Evolutionary conservation across 2,797 vertebrate genomes (phyloP).

Genomic region (Artibeus lituratus): DNA sequence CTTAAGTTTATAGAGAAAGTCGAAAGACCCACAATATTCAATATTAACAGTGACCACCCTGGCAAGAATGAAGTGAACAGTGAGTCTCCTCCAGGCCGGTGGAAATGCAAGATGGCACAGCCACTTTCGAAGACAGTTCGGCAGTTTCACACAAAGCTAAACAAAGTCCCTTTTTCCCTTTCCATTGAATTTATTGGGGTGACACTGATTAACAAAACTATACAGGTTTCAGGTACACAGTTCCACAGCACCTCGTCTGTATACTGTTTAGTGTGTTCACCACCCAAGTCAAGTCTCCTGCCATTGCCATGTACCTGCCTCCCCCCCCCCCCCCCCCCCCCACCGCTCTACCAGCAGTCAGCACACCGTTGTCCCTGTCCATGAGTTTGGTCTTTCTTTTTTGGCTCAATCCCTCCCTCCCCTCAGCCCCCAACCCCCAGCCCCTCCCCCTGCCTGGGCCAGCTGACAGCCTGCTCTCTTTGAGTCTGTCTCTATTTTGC

Average conservation of each 20-base stretch:
- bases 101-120: background rate
- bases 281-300: background rate
- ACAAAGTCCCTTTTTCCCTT: background rate
- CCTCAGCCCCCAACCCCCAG: background rate
- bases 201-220: background rate
- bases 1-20: background rate
- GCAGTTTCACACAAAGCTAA: background rate
- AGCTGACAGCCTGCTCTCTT: background rate
- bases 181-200: background rate
- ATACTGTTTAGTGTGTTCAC: rapidly evolving
- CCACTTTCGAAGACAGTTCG: background rate
- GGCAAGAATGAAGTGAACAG: background rate
- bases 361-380: background rate
- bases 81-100: background rate
- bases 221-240: background rate
- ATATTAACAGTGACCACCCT: background rate
- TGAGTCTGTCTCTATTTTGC: background rate
- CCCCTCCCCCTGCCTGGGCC: background rate
- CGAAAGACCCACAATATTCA: too few relatives aligned
- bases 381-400: background rate
- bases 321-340: rapidly evolving
- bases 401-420: background rate
- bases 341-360: background rate
- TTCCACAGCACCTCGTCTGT: background rate
- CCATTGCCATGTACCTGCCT: background rate